These are phyloP conservation scores for Agapostemon virescens DNA, from an alignment of 2,888 invertebrate genomes.

Conservation along the genomic window DNA sequence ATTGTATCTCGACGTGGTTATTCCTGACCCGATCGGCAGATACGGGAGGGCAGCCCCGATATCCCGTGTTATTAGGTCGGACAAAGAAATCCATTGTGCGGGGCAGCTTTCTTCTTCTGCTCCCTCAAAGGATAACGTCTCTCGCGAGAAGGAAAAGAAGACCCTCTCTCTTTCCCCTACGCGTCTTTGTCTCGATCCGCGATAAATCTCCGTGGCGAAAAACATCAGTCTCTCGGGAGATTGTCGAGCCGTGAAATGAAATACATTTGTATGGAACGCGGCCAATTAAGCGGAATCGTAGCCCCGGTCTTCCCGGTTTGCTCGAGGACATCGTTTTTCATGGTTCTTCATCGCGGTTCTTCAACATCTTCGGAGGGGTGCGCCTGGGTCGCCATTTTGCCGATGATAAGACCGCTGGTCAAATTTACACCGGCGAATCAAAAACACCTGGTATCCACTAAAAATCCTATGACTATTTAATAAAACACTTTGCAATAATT, in stretches of 20 bases:
- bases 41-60: constrained; percentile 56
- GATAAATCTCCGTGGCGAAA: constrained; percentile 47
- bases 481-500: too few species aligned
- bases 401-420: too few species aligned
- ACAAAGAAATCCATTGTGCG: constrained; percentile 67
- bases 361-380: neutral
- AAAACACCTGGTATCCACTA: too few species aligned
- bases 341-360: neutral
- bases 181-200: constrained; percentile 1
- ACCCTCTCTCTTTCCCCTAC: neutral
- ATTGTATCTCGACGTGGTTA: constrained; percentile 64
- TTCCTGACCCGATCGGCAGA: constrained; percentile 64
- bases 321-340: neutral
- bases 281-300: constrained; percentile 37
- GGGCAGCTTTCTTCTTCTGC: constrained; percentile 47
- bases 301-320: neutral
- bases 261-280: constrained; percentile 33
- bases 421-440: too few species aligned
- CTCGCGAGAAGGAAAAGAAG: constrained; percentile 41
- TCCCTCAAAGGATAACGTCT: constrained; percentile 54
- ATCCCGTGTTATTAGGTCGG: constrained; percentile 65
- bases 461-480: too few species aligned
- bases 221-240: constrained; percentile 15
- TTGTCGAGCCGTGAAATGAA: constrained; percentile 42
- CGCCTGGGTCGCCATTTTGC: too few species aligned